Evolutionary conservation across 2,113 vertebrate genomes (phyloP).

Genomic region (Aegithalos caudatus): DNA sequence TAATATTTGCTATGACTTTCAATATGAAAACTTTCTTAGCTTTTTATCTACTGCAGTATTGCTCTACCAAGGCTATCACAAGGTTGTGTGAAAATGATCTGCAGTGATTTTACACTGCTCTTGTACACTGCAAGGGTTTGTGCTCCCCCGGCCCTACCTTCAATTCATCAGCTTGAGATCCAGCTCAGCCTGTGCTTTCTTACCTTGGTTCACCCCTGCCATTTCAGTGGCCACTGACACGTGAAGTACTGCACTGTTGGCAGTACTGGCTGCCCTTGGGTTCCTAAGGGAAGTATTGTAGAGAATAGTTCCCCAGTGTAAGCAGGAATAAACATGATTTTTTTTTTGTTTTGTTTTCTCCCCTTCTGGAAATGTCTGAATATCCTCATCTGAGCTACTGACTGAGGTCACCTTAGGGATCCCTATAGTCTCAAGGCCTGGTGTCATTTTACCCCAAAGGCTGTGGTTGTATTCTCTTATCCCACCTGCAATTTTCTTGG

Average conservation of each 20-base stretch:
- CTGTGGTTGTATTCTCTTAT: background rate
- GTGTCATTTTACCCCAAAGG: background rate
- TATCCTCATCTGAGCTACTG: background rate
- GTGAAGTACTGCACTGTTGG: background rate
- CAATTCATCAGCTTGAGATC: fast-evolving
- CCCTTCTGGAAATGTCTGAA: background rate
- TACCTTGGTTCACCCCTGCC: background rate
- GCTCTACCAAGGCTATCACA: background rate
- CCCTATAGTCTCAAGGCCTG: background rate
- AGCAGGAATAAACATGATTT: background rate
- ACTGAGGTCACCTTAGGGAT: background rate
- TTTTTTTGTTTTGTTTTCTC: background rate
- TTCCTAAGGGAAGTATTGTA: background rate
- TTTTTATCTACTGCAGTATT: background rate
- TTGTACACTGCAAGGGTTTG: background rate
- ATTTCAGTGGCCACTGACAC: background rate
- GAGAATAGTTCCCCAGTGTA: background rate
- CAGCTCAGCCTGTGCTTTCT: background rate
- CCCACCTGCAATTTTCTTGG: background rate
- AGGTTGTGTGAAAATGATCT: background rate
- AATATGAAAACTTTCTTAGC: background rate
- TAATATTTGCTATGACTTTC: constrained; percentile 12
- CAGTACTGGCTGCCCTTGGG: background rate
- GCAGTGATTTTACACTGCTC: background rate
- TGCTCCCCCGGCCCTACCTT: background rate